These are phyloP conservation scores for Myiotriccus ornatus DNA, from an alignment of 2,797 vertebrate species.

Conservation along the genomic window DNA sequence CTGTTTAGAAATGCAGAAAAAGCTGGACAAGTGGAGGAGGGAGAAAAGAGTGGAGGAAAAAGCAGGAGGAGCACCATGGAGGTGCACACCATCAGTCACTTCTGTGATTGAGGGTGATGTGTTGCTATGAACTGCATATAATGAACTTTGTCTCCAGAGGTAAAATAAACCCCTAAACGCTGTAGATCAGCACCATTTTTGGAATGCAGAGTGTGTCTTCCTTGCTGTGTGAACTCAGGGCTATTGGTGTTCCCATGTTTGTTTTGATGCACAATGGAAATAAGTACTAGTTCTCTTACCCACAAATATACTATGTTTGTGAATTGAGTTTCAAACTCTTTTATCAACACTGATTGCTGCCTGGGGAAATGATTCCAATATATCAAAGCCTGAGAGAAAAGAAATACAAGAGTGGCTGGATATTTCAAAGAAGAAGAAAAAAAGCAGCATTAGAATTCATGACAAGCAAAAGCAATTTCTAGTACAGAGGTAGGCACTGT, in stretches of 20 bases:
- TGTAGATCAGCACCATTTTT: background rate
- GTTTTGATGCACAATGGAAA: slow-evolving; percentile 11
- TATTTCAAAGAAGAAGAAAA: slow-evolving; percentile 49
- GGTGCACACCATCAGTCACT: too few species aligned
- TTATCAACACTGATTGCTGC: slow-evolving; percentile 65
- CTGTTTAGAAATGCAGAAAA: background rate
- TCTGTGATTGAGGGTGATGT: background rate
- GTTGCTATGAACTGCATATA: background rate
- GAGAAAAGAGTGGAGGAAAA: background rate
- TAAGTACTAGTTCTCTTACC: background rate
- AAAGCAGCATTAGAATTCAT: slow-evolving; percentile 53
- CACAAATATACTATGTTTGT: slow-evolving; percentile 40
- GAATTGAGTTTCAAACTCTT: slow-evolving; percentile 40
- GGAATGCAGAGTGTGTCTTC: background rate
- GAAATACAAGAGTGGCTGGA: slow-evolving; percentile 12
- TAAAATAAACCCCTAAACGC: background rate
- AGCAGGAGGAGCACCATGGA: fast-evolving
- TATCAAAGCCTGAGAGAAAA: slow-evolving; percentile 61
- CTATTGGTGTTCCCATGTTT: background rate
- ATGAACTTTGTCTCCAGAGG: background rate
- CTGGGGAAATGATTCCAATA: slow-evolving; percentile 53
- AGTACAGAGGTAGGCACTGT: background rate
- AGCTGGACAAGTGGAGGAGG: background rate
- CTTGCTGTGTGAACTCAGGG: background rate
- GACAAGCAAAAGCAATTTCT: slow-evolving; percentile 58